A percentile compares a stretch with the other conserved stretches of the same genome.
Conservation (phyloP, 23 tunicate species). For the Halocynthia roretzi region DNA sequence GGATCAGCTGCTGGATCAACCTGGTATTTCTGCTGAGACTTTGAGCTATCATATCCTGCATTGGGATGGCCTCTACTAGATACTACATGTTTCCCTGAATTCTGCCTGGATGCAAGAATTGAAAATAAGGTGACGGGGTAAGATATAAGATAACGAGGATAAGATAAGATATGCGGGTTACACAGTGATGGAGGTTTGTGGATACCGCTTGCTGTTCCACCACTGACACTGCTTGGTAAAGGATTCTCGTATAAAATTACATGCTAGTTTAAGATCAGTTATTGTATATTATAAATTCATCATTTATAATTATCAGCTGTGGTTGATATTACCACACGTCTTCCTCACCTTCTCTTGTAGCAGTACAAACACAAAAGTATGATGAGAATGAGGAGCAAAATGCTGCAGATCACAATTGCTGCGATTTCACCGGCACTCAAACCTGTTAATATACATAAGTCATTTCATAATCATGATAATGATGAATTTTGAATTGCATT, state of each 20-base stretch:
- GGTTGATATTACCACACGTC: background rate
- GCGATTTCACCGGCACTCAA: conserved; percentile 79
- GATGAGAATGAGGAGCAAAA: conserved; percentile 47
- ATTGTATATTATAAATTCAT: no score
- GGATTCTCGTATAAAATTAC: no score
- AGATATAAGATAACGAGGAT: no score
- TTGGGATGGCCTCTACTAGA: conserved; percentile 7
- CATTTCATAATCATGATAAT: background rate
- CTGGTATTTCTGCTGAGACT: conserved; percentile 7
- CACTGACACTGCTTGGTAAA: no score
- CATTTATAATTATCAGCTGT: no score
- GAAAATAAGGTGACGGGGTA: no score
- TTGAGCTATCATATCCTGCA: background rate
- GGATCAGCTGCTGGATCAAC: conserved; percentile 31
- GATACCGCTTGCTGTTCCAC: no score
- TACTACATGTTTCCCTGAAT: conserved; percentile 1
- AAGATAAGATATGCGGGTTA: no score
- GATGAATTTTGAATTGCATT: background rate
- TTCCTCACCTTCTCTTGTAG: conserved; percentile 19
- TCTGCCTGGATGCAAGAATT: no score
- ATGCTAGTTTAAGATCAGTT: no score
- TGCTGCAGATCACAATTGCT: conserved; percentile 73
- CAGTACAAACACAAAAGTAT: conserved; percentile 39
- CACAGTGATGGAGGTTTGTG: no score
- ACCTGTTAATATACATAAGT: background rate